phyloP scores from a whole-genome alignment of 37 sponge, comb jelly and placozoan genomes.

The Beroe ovata region DNA sequence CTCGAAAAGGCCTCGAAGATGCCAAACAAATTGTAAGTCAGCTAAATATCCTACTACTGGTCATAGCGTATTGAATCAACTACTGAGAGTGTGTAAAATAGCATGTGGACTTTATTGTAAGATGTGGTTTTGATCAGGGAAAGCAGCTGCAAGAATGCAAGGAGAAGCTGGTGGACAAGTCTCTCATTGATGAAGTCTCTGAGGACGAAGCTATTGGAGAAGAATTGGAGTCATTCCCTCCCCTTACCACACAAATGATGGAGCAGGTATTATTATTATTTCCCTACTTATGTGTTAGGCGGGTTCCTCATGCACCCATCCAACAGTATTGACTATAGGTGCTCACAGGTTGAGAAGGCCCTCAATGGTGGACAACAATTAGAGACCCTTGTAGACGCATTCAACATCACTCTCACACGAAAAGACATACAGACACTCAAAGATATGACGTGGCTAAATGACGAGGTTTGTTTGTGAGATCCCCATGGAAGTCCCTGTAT shows the following conservation, averaged over 20 bases:
- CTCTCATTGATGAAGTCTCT: conserved; percentile 9
- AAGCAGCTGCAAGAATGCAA: conserved; percentile 13
- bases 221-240: conserved; percentile 52
- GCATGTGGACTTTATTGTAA: too few species aligned
- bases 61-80: too few species aligned
- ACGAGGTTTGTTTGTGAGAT: conserved; percentile 74
- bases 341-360: conserved; percentile 20
- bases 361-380: conserved; percentile 16
- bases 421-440: conserved; percentile 75
- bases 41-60: neutral
- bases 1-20: conserved; percentile 20
- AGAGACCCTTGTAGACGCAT: conserved; percentile 62
- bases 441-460: conserved; percentile 84
- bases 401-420: conserved; percentile 71
- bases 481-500: neutral
- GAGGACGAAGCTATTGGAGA: conserved; percentile 63
- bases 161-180: conserved; percentile 34
- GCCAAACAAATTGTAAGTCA: conserved; percentile 31
- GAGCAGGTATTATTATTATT: too few species aligned
- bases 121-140: conserved; percentile 30
- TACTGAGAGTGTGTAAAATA: too few species aligned
- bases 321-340: too few species aligned
- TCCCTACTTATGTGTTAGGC: too few species aligned
- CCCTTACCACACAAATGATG: conserved; percentile 26
- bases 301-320: too few species aligned